Evolutionary conservation across 2,797 vertebrate species (phyloP).

Genomic region (Chloroceryle amazona): DNA sequence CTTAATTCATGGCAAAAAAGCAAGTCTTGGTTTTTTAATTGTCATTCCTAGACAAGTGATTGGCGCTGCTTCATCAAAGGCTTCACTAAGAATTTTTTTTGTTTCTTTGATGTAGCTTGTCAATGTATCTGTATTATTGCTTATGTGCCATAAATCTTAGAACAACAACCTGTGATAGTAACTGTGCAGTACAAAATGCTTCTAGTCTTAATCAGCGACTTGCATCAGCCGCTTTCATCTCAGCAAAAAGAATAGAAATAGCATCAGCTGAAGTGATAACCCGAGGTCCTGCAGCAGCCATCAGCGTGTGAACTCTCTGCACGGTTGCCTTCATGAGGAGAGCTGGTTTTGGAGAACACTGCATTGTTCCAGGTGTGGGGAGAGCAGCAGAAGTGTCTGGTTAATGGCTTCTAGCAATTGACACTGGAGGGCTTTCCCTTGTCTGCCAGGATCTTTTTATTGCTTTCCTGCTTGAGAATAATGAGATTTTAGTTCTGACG

Average conservation of each 20-base stretch:
- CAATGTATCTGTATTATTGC: not conserved
- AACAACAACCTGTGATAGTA: not conserved
- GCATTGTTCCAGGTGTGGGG: not conserved
- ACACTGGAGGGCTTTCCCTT: not conserved
- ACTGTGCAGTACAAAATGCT: not conserved
- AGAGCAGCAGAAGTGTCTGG: not conserved
- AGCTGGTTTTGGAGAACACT: fast-evolving
- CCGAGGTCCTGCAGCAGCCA: not conserved
- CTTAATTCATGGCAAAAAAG: not conserved
- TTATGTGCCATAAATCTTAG: not conserved
- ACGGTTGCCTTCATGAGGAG: not conserved
- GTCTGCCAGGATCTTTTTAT: not conserved
- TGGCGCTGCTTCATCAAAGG: not conserved
- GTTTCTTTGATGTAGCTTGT: not conserved
- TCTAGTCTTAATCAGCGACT: not conserved
- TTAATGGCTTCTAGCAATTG: not conserved
- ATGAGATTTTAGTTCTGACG: not conserved
- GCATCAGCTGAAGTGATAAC: constrained; percentile 22
- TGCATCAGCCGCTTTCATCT: not conserved
- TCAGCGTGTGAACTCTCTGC: not conserved
- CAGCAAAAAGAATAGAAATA: not conserved
- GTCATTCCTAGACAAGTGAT: not conserved
- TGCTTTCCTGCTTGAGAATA: constrained; percentile 45
- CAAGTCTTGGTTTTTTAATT: not conserved
- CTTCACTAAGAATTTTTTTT: not conserved